Evolutionary conservation across 2,797 vertebrate species (phyloP).

Genomic region (Cryptoblepharus egeriae): DNA sequence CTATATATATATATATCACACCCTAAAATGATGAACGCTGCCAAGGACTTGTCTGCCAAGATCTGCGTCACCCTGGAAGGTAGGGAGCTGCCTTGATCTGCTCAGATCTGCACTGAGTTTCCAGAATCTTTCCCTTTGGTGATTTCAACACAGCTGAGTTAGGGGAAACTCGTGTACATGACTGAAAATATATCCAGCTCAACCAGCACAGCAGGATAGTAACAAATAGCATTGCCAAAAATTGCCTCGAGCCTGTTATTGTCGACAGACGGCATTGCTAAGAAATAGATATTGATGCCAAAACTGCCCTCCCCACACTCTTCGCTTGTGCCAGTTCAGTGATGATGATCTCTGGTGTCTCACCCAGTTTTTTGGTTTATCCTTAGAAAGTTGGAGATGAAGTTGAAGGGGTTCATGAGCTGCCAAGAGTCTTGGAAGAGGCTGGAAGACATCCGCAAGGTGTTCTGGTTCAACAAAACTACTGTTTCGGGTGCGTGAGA

Average conservation of each 20-base stretch:
- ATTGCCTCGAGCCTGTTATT: too few species aligned
- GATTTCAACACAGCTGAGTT: too few species aligned
- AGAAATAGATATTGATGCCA: too few species aligned
- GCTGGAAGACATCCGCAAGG: constrained; percentile 62
- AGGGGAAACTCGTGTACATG: not conserved
- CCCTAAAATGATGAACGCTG: too few species aligned
- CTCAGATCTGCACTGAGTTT: not conserved
- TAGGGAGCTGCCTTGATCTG: too few species aligned
- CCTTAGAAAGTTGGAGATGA: constrained; percentile 71
- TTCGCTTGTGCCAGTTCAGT: not conserved
- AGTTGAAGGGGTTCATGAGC: constrained; percentile 62
- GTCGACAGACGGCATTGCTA: not conserved
- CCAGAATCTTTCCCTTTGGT: not conserved
- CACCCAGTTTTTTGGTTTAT: not conserved
- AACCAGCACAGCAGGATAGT: not conserved
- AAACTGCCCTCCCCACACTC: not conserved
- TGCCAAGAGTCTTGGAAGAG: constrained; percentile 65
- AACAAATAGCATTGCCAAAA: too few species aligned
- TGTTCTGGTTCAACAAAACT: constrained; percentile 68
- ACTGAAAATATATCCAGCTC: not conserved
- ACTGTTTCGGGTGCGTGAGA: constrained; percentile 54
- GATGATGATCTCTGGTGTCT: too few species aligned
- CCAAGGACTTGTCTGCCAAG: too few species aligned
- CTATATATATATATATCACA: too few species aligned
- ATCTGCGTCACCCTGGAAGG: too few species aligned